Evolutionary conservation across 2,113 vertebrate genomes (phyloP).

Genomic region (Indicator indicator): DNA sequence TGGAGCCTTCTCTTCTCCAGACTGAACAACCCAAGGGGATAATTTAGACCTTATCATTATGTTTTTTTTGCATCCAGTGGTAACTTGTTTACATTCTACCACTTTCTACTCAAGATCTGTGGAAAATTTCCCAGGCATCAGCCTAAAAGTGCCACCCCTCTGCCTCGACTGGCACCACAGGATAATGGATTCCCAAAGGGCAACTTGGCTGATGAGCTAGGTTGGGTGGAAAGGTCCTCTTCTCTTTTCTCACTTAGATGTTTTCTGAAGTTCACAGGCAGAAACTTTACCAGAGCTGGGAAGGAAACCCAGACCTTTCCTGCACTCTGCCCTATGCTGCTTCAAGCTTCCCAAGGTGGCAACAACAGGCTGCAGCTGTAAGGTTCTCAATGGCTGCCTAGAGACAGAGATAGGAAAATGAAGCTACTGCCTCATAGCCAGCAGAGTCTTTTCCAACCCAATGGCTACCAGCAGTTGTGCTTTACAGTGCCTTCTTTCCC

Average conservation of each 20-base stretch:
- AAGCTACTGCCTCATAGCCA: neutral
- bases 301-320: neutral
- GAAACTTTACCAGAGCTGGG: neutral
- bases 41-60: too few species aligned
- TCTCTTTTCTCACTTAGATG: neutral
- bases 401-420: neutral
- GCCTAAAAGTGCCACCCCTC: too few species aligned
- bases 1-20: too few species aligned
- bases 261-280: neutral
- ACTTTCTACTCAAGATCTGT: too few species aligned
- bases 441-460: neutral
- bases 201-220: neutral
- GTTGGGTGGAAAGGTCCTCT: neutral
- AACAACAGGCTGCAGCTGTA: neutral
- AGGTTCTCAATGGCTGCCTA: neutral
- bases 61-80: too few species aligned
- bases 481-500: neutral
- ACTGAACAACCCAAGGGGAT: too few species aligned
- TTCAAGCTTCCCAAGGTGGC: neutral
- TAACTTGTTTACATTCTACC: too few species aligned
- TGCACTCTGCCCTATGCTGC: neutral
- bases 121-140: too few species aligned
- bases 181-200: neutral
- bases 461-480: neutral
- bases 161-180: accelerated